Base-by-base conservation (phyloP, 2,888 invertebrate genomes). In the Drosophila testacea region DNA sequence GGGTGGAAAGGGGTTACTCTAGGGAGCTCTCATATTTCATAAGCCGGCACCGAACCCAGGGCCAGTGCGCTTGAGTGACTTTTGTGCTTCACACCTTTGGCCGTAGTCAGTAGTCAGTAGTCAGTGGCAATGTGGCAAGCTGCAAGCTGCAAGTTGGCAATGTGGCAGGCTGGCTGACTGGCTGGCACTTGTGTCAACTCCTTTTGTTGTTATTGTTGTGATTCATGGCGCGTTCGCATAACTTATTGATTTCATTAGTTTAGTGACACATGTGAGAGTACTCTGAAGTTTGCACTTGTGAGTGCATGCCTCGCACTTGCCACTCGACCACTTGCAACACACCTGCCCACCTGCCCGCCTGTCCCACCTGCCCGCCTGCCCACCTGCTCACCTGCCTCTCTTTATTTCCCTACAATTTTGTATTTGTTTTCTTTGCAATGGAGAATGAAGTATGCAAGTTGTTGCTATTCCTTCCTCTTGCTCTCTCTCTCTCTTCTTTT, bases 241-340 rank as follows among this genome's bases (percentile, higher is more conserved):
- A 83, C 87, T 89, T 85, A 85, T 89, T 85, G 85, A 85, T 85
- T 85, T 85, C 90, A 85, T 85, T 85, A 88, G 85, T 89, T 89
- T 85, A 79, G 89, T 82, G 88, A 85, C 89, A 85, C 85, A 85
- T 72, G 73, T 44, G 54, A 36, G 56, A 34, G 61, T 50, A 71
- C 51, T 56, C 47, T 64, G 66, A 61, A 83, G 83, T 74, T 69
- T 60, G 81, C 89, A 86, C 83, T 89, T 83, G 75, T 78, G 89
- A 87, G 87, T 89, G 84, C 81, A 67, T 67, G 70, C 56, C 64
- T 51, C 64, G 56, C 67, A 67, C 66, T 66, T 70, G 66, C 47
- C 79, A 65, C 66, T 67, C 47, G 66, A 68, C 56, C n/a, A 47
- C 57, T 65, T 69, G 65, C 52, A 47, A 13, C 56, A 22, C 30